Evolutionary conservation across 2,888 invertebrate species (phyloP), one percentile per base, ranked within the genome.

Genomic region (Ectemnius lituratus): DNA sequence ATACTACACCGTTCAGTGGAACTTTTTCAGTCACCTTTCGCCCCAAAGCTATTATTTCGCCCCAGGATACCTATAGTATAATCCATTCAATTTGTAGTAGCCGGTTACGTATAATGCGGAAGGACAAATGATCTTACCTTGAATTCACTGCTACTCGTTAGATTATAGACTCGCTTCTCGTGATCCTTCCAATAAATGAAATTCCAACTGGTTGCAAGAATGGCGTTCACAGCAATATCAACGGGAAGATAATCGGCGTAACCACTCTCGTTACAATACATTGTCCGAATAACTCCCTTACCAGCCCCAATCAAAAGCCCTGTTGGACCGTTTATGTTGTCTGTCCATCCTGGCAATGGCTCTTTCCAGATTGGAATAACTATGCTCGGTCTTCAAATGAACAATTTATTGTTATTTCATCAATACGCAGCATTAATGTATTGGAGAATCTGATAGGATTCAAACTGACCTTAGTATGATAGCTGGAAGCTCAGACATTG

Each of bases 321-420:
- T 0, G 95, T 95, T 0, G 98, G 97, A n/a, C 98, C 98, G 86
- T 98, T 98, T 68, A 97, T 95, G 86, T 98, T 98, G 89, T 98
- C 98, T 0, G 97, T 97, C 98, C 98, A 97, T 5, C 96, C 98
- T 0, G 96, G 96, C 0, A 96, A 87, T 0, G 97, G 97, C 56
- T 96, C 96, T 86, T 94, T 94, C 95, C 95, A 96, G 59, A 96
- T 93, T 1, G 98, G 98, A 73, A 98, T 96, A 23, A 98, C 95
- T 94, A 90, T 87, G 49, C 90, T 90, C 2, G 90, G 90, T 63
- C 90, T 23, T 23, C 23, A 23, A 23, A 23, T 90, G 57, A 61
- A 73, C 8, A 59, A 57, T 5, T 37, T 14, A 57, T 61, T 56
- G 13, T 23, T 28, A 13, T 13, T 1, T 52, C 52, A 13, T 4